Percentiles rank a stretch among this genome's conserved stretches.
Evolutionary conservation across 2,797 vertebrate genomes (phyloP).

Genomic region (Coreius guichenoti): DNA sequence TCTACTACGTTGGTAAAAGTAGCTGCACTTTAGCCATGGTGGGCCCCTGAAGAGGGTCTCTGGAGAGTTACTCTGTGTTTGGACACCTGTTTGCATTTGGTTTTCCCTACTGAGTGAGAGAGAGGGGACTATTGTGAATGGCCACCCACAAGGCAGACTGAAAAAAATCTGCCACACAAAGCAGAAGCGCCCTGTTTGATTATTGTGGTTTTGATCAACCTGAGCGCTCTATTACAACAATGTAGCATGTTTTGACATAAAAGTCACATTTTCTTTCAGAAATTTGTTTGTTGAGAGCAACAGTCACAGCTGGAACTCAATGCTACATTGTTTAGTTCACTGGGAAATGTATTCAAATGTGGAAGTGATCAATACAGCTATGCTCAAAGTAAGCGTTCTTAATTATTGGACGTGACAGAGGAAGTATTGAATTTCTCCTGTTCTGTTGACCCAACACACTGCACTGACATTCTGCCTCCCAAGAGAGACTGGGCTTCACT

Average conservation of each 20-base stretch:
- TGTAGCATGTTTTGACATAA: not conserved
- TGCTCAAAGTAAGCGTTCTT: slow-evolving; percentile 48
- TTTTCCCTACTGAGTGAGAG: slow-evolving; percentile 47
- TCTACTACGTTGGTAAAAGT: slow-evolving; percentile 51
- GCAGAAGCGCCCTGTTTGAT: slow-evolving; percentile 33
- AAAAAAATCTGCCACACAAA: slow-evolving; percentile 1
- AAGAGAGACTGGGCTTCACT: slow-evolving; percentile 33
- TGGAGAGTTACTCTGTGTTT: slow-evolving; percentile 60
- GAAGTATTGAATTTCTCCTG: slow-evolving; percentile 55
- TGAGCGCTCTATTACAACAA: not conserved
- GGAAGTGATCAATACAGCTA: slow-evolving; percentile 42
- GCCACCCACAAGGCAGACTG: slow-evolving; percentile 61
- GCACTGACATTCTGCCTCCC: slow-evolving; percentile 34
- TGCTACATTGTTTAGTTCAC: slow-evolving; percentile 12
- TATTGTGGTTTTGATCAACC: not conserved
- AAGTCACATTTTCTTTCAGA: not conserved
- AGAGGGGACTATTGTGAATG: slow-evolving; percentile 54
- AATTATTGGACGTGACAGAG: slow-evolving; percentile 53
- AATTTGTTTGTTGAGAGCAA: not conserved
- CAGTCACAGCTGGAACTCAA: slow-evolving; percentile 12
- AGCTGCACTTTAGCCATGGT: slow-evolving; percentile 37
- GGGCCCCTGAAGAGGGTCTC: slow-evolving; percentile 53
- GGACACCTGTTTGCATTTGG: slow-evolving; percentile 69
- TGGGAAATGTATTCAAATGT: slow-evolving; percentile 34
- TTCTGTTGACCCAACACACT: slow-evolving; percentile 52